phyloP scores from a whole-genome alignment of 1,140 invertebrate genomes.

The Leptonema lineaticorne region DNA sequence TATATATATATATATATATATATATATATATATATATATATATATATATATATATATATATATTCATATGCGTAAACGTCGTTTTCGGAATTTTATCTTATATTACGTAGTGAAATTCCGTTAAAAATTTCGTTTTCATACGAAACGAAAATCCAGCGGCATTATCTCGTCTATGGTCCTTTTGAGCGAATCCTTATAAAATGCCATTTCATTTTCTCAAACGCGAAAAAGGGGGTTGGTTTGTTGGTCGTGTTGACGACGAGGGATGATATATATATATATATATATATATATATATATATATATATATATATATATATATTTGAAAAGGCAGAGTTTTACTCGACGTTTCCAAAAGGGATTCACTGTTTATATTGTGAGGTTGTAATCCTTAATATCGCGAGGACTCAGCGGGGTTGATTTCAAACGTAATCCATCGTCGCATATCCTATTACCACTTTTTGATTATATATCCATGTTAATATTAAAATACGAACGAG shows the following conservation, averaged over 20 bases:
- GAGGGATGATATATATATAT: not conserved
- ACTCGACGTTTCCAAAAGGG: not conserved
- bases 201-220: slow-evolving; percentile 35
- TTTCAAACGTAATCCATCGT: too few species aligned
- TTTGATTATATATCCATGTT: too few species aligned
- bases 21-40: too few species aligned
- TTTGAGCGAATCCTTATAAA: slow-evolving; percentile 38
- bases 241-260: not conserved
- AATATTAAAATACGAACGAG: too few species aligned
- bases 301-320: not conserved
- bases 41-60: not conserved
- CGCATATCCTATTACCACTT: too few species aligned
- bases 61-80: not conserved
- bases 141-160: slow-evolving; percentile 10
- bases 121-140: too few species aligned
- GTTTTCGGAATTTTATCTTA: too few species aligned
- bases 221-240: slow-evolving; percentile 7
- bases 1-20: too few species aligned
- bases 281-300: too few species aligned
- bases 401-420: not conserved
- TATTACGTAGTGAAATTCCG: too few species aligned
- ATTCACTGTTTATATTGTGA: not conserved
- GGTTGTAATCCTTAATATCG: not conserved
- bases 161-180: slow-evolving; percentile 24
- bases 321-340: not conserved